These are phyloP conservation scores for Xenentodon cancila DNA, from an alignment of 2,797 vertebrate species.

Conservation along the genomic window DNA sequence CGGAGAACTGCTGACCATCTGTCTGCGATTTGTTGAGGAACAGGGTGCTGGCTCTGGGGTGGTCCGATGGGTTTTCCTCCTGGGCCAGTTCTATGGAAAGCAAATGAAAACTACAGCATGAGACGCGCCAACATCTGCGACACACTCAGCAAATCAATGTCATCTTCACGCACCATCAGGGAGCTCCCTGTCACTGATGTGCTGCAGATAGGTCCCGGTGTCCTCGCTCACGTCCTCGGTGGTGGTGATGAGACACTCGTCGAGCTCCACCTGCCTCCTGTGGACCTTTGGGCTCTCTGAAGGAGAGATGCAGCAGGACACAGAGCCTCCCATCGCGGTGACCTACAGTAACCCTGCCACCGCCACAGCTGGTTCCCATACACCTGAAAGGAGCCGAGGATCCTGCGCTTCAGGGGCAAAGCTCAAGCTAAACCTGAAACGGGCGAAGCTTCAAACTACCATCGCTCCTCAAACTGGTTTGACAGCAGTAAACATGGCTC, in stretches of 20 bases:
- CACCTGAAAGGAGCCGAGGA: conserved; percentile 30
- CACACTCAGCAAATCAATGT: not conserved
- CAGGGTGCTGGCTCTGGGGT: conserved; percentile 95
- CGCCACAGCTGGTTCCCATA: conserved; percentile 53
- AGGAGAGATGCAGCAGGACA: conserved; percentile 94
- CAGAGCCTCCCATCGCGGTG: conserved; percentile 88
- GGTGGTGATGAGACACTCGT: conserved; percentile 86
- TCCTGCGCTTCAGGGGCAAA: conserved; percentile 13
- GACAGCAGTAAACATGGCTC: not conserved
- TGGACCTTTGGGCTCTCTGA: conserved; percentile 89
- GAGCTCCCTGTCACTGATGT: conserved; percentile 95
- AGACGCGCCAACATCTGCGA: not conserved
- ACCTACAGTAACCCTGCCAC: conserved; percentile 43
- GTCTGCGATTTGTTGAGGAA: conserved; percentile 99
- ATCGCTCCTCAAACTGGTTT: not conserved
- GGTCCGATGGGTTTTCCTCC: conserved; percentile 96
- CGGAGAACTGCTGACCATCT: conserved; percentile 84
- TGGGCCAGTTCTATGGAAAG: conserved; percentile 88
- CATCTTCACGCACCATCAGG: conserved; percentile 87
- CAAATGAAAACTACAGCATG: not conserved
- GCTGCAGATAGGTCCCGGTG: conserved; percentile 91
- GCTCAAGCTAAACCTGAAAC: not conserved
- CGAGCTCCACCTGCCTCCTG: conserved; percentile 79
- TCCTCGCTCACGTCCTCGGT: conserved; percentile 82
- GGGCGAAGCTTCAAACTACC: not conserved